Evolutionary conservation across 2,888 invertebrate genomes (phyloP).

Genomic region (Scaptomyza tumidula): DNA sequence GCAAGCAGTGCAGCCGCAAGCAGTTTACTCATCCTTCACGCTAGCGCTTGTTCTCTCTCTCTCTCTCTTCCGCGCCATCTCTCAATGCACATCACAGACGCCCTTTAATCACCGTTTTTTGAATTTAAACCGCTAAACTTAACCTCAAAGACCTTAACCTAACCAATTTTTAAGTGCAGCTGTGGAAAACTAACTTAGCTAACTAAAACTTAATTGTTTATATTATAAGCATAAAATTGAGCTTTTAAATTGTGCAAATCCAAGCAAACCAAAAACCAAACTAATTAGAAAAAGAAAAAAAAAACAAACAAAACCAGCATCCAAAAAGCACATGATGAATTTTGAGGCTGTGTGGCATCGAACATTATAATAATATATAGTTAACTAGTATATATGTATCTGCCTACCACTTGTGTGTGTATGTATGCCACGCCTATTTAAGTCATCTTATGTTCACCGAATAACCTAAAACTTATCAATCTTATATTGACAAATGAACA

Average conservation of each 20-base stretch:
- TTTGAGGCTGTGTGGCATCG: slow-evolving; percentile 33
- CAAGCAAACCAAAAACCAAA: slow-evolving; percentile 38
- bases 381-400: slow-evolving; percentile 8
- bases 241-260: slow-evolving; percentile 75
- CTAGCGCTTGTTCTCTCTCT: background rate
- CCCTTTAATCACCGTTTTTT: slow-evolving; percentile 10
- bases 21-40: slow-evolving; percentile 5
- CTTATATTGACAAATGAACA: slow-evolving; percentile 26
- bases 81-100: background rate
- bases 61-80: background rate
- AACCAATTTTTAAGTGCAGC: slow-evolving; percentile 44
- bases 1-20: slow-evolving; percentile 15
- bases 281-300: slow-evolving; percentile 2
- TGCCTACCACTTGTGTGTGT: slow-evolving; percentile 13
- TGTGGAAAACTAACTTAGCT: slow-evolving; percentile 59
- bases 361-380: slow-evolving; percentile 17
- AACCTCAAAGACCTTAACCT: slow-evolving; percentile 30
- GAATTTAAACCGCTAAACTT: slow-evolving; percentile 32
- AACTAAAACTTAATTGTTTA: slow-evolving; percentile 69
- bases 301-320: slow-evolving; percentile 9
- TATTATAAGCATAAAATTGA: slow-evolving; percentile 72
- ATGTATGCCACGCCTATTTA: slow-evolving; percentile 23
- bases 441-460: slow-evolving; percentile 23
- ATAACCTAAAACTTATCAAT: slow-evolving; percentile 22
- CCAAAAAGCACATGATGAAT: slow-evolving; percentile 29